Base-by-base conservation (phyloP, 2,113 vertebrate species). In the Athene noctua region DNA sequence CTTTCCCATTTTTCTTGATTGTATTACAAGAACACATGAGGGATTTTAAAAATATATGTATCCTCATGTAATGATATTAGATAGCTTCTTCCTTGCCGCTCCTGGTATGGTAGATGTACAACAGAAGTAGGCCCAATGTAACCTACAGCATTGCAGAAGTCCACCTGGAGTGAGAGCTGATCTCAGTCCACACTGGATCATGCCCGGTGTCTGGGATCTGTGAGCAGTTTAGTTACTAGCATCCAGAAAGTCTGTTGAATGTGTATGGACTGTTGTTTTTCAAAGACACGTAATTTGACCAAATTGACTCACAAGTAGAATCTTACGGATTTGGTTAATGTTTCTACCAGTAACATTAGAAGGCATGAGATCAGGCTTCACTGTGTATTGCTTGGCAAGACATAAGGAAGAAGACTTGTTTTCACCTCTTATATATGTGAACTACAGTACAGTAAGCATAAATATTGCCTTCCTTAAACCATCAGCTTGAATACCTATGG, bases 291-390 rank as follows among this genome's bases (percentile, higher is more conserved):
- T 23, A 2, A 26, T 71, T 74, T 54, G 65, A 44, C 44, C 21
- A 20, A 29, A 62, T 9, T 44, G 4, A n/a, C 23, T 30, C 0
- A 0, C 67, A 26, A 92, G n/a, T 62, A 63, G n/a, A 63, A 36
- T 58, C n/a, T 78, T 51, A 47, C 29, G n/a, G 20, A 25, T 66
- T 40, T 61, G 18, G 25, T 80, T 67, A 59, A 52, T 0, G 0
- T 66, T 78, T 67, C 16, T 80, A 13, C n/a, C 18, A 67, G 51
- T 87, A 13, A 36, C 8, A 27, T 1, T 1, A 49, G 71, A 55
- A 80, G 34, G 19, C 19, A 2, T 40, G 70, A 78, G 61, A 57
- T 61, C 29, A 61, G 55, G 36, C 36, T 71, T 89, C 26, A 8
- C 19, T 54, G 6, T 14, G 7, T 59, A 27, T 71, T 90, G 49